Base-by-base conservation (phyloP, 2,113 vertebrate genomes). In the Hemicordylus capensis region DNA sequence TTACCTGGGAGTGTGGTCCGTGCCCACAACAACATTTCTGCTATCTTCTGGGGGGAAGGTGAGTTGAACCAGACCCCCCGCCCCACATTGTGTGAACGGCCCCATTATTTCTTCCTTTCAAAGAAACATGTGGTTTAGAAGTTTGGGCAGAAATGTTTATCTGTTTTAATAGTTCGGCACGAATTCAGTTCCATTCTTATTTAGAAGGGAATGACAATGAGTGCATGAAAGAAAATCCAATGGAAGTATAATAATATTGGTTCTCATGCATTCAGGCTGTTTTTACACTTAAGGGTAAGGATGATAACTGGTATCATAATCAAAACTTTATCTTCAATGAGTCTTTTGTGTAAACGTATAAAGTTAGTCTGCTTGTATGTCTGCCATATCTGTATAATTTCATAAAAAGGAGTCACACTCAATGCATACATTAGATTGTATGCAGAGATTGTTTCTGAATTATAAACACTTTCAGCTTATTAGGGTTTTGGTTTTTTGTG, bases 81-180 rank as follows among this genome's bases (percentile, higher is more conserved):
- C n/a, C n/a, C n/a, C n/a, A n/a, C n/a, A n/a, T n/a, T n/a, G n/a
- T n/a, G n/a, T n/a, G n/a, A n/a, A n/a, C n/a, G n/a, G n/a, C n/a
- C n/a, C n/a, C n/a, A n/a, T n/a, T n/a, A n/a, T n/a, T n/a, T n/a
- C n/a, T n/a, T n/a, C n/a, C n/a, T n/a, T n/a, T 90, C 88, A 89
- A 85, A 84, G 84, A 92, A 89, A 81, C 48, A 84, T 66, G 56
- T 90, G 85, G 64, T 78, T 20, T 87, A 88, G 91, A 85, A 76
- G 83, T 93, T 90, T 0, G 48, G 26, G 5, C 76, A 61, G 39
- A 85, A 69, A 22, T 85, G 72, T 86, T 64, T 19, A 46, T 44
- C 51, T 67, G 34, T 61, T 77, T 69, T 89, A 77, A 89, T 81
- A 85, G 80, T 88, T 89, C 88, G 34, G 7, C 69, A 83, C 82